Conservation (phyloP, 1,140 invertebrate species). For the Stegodyphus mimosarum region DNA sequence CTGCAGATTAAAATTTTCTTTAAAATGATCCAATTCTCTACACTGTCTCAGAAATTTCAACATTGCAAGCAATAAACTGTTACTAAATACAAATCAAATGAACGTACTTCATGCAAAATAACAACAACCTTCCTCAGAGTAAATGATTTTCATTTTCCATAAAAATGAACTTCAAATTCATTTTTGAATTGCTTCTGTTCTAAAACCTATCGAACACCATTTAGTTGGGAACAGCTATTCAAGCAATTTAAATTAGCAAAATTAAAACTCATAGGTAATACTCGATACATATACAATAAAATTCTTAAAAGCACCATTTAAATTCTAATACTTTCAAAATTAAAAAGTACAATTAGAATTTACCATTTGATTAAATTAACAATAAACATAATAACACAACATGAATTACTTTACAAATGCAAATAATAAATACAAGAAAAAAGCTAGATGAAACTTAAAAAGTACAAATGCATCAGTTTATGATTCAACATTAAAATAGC, state of each 20-base stretch:
- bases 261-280: constrained; percentile 14
- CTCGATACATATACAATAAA: constrained; percentile 41
- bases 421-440: constrained; percentile 53
- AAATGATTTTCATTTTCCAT: too few species aligned
- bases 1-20: too few species aligned
- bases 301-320: constrained; percentile 58
- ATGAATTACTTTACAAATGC: constrained; percentile 56
- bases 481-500: constrained; percentile 31
- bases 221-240: constrained; percentile 12
- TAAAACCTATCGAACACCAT: not conserved
- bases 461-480: constrained; percentile 41
- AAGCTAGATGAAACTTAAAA: constrained; percentile 36
- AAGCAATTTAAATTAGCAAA: not conserved
- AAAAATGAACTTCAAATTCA: too few species aligned
- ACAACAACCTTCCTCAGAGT: too few species aligned
- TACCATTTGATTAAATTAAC: constrained; percentile 36
- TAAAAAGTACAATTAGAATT: constrained; percentile 26
- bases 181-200: too few species aligned
- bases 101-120: too few species aligned
- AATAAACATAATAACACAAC: constrained; percentile 28
- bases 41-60: too few species aligned
- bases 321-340: constrained; percentile 50
- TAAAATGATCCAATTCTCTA: too few species aligned
- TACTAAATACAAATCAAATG: too few species aligned
- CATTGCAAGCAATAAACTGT: too few species aligned